These are phyloP conservation scores for Sapajus apella DNA, from an alignment of 2,113 vertebrate species.

Conservation along the genomic window DNA sequence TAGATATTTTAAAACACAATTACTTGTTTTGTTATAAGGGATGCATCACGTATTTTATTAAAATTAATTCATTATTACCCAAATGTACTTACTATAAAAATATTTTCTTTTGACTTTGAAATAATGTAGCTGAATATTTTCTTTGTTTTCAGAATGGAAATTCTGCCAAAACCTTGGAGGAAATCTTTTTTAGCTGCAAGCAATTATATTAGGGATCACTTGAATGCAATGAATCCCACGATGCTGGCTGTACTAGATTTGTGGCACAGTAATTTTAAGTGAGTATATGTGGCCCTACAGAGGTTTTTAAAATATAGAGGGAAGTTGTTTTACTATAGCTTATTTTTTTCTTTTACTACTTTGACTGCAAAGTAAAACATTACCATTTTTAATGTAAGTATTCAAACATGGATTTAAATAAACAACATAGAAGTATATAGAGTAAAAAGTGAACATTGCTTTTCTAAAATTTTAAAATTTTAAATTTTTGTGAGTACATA, in stretches of 20 bases:
- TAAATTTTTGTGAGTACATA: too few species aligned
- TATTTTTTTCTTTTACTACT: not conserved
- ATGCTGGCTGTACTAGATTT: conserved; percentile 87
- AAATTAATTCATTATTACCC: not conserved
- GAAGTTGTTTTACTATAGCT: not conserved
- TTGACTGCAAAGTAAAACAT: not conserved
- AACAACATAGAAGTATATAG: not conserved
- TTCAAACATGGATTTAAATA: not conserved
- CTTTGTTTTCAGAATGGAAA: conserved; percentile 83
- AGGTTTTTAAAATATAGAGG: not conserved
- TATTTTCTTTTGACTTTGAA: not conserved
- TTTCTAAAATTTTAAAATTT: too few species aligned
- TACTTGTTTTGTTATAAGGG: not conserved
- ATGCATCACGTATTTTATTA: not conserved
- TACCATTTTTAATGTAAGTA: not conserved
- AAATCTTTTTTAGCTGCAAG: conserved; percentile 84
- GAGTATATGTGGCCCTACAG: conserved; percentile 61
- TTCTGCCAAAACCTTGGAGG: conserved; percentile 91
- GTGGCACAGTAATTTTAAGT: conserved; percentile 90
- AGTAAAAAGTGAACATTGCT: not conserved
- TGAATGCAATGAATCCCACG: conserved; percentile 88
- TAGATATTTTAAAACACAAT: not conserved
- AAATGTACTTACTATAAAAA: not conserved
- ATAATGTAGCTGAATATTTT: not conserved
- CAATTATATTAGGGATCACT: conserved; percentile 83